Evolutionary conservation across 2,888 invertebrate genomes (phyloP).

Genomic region (Gerris lacustris): DNA sequence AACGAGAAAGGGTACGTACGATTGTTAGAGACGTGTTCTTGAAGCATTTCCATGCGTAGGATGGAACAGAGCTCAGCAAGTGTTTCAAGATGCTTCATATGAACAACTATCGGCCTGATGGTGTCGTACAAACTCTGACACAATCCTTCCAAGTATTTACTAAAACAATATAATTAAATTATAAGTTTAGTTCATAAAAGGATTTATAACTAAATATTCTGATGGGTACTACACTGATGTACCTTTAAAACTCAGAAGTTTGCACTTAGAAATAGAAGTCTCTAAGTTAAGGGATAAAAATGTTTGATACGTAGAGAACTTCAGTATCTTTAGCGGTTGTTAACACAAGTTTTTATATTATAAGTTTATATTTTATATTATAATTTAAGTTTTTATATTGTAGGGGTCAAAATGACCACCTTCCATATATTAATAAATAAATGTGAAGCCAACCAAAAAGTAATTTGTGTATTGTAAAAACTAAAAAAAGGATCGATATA

Average conservation of each 20-base stretch:
- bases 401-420: no score
- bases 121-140: constrained; percentile 85
- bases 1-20: constrained; percentile 42
- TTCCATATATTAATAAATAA: no score
- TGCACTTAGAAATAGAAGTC: no score
- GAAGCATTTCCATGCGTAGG: constrained; percentile 77
- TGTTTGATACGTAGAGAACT: no score
- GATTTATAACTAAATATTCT: constrained; percentile 13
- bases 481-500: no score
- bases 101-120: constrained; percentile 83
- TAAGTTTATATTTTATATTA: no score
- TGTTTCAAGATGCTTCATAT: constrained; percentile 94
- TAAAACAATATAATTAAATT: constrained; percentile 34
- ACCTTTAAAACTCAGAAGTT: background rate
- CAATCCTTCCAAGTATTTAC: constrained; percentile 68
- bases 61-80: constrained; percentile 93
- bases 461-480: no score
- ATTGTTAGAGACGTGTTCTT: constrained; percentile 76
- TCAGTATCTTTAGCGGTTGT: no score
- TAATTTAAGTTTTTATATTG: no score
- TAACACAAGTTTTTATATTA: no score
- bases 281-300: no score
- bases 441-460: no score
- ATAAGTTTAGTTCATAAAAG: background rate
- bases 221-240: background rate